These are phyloP conservation scores for Falco punctatus DNA, from an alignment of 2,113 vertebrate species.

Conservation along the genomic window DNA sequence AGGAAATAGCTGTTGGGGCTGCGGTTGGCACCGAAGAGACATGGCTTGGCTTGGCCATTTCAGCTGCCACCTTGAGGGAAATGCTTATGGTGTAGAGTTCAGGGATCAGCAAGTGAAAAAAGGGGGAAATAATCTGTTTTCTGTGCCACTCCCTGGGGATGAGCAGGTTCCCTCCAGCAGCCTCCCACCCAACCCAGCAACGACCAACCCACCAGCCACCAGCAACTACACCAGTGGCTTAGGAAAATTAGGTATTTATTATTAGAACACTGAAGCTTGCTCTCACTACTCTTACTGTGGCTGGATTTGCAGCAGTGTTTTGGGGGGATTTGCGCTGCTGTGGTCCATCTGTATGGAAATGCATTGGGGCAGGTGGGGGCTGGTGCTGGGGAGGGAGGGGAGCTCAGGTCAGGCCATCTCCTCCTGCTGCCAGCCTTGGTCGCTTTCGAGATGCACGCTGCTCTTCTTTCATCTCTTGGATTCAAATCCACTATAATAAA, in stretches of 20 bases:
- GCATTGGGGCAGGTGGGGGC: not conserved
- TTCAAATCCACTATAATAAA: slow-evolving; percentile 74
- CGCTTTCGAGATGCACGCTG: slow-evolving; percentile 25
- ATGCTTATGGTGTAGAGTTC: not conserved
- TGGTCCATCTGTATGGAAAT: not conserved
- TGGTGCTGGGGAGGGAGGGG: not conserved
- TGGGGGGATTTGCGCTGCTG: not conserved
- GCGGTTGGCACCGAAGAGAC: accelerated
- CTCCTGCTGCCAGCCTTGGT: not conserved
- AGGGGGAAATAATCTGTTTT: not conserved
- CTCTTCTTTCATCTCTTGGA: slow-evolving; percentile 74
- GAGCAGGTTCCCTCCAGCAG: not conserved
- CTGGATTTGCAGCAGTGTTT: not conserved
- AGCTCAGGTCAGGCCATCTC: not conserved
- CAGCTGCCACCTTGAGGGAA: not conserved
- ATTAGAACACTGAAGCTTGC: not conserved
- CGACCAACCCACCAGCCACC: not conserved
- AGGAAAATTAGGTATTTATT: not conserved
- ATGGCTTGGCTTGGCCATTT: not conserved
- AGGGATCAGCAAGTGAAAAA: not conserved
- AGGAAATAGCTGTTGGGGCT: not conserved
- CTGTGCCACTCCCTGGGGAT: not conserved
- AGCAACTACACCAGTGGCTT: accelerated
- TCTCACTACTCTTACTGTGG: not conserved
- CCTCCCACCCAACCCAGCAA: not conserved